Base-by-base conservation (phyloP, 1,140 invertebrate species). In the Panulirus ornatus region DNA sequence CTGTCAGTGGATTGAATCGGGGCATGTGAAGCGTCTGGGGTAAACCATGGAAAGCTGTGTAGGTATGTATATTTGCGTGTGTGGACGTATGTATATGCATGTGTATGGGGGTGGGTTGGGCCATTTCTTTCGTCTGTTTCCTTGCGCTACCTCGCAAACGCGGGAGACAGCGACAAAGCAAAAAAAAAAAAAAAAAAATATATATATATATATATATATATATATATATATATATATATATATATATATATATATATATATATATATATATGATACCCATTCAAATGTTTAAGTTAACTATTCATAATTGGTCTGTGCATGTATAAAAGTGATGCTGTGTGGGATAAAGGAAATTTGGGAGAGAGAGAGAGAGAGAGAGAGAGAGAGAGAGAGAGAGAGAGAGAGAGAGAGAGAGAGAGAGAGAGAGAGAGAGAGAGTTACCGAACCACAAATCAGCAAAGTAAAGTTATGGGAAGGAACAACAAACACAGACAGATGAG, bases 391-490 rank as follows among this genome's bases (percentile, higher is more conserved):
- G 16, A 42, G 11, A 11, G 38, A 38, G 34, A 78, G 34, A 38
- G 75, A 78, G 38, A 42, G 75, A 78, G 75, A 42, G 42, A 54
- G 79, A 79, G 71, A 75, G 71, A 75, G 71, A 75, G 71, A 78
- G 75, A 78, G 75, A 78, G 14, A 3, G 75, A 27, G 75, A 27
- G 1, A 82, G 27, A 78, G 36, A 22, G 27, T 40, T 16, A 6
- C 22, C 9, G 22, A 58, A 22, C 22, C 51, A 58, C 11, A 22
- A 5, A 27, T 19, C 27, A 27, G 0, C n/a, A n/a, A n/a, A n/a
- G n/a, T n/a, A n/a, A n/a, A n/a, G n/a, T n/a, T n/a, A n/a, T 27
- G 27, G n/a, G 8, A 34, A 11, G 8, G 27, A 34, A 38, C 11
- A 58, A 22, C 11, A 58, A 58, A 58, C 22, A 11, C 22, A 11